Percentiles rank a stretch among this genome's conserved stretches.
phyloP scores from a whole-genome alignment of 2,113 vertebrate genomes.

The Panthera leo region DNA sequence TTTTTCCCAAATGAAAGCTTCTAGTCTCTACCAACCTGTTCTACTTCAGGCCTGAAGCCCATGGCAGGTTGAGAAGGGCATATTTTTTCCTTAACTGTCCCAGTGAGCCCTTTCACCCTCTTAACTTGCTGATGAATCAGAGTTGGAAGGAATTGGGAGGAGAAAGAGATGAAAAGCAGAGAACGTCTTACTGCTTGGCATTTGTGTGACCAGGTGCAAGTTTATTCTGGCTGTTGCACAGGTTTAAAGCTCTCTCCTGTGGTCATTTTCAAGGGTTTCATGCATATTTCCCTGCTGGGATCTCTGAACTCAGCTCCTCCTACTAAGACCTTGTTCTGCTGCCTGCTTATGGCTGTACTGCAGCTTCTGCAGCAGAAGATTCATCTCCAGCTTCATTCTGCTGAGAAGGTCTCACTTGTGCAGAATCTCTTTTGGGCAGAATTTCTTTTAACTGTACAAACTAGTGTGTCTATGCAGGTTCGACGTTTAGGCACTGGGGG shows the following conservation, averaged over 20 bases:
- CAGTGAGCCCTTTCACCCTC: rapidly evolving
- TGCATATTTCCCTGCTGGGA: not conserved
- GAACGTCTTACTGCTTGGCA: not conserved
- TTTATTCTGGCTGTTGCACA: no score
- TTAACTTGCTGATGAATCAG: not conserved
- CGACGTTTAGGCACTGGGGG: no score
- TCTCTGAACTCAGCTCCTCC: not conserved
- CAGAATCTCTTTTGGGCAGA: not conserved
- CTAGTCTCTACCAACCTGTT: not conserved
- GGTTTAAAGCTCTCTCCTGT: not conserved
- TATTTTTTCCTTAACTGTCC: not conserved
- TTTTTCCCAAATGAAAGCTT: not conserved
- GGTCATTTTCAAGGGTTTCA: not conserved
- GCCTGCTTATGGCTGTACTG: not conserved
- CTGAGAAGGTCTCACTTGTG: not conserved
- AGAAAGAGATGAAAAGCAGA: not conserved
- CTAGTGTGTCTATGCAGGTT: not conserved
- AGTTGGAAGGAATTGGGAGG: not conserved
- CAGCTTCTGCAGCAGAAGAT: not conserved
- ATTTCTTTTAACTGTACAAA: not conserved
- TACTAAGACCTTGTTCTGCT: not conserved
- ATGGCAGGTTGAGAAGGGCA: not conserved
- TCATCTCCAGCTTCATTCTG: not conserved
- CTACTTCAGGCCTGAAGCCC: not conserved
- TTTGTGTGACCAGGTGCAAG: not conserved